Evolutionary conservation across 2,113 vertebrate genomes (phyloP), one percentile per base, ranked within the genome.

Genomic region (Columba livia): DNA sequence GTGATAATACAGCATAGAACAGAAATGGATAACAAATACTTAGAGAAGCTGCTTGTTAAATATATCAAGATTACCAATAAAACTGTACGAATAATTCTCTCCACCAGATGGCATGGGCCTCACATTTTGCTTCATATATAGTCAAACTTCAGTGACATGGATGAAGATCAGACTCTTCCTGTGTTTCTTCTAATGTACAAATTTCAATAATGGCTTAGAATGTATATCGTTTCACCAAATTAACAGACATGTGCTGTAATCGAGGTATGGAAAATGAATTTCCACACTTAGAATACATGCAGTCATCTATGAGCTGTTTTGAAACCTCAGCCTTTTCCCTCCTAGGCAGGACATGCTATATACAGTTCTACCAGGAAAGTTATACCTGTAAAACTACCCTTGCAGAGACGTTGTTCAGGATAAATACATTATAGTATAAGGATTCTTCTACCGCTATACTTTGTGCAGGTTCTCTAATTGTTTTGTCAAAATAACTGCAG

Each of bases 51-150:
- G 44, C 32, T 54, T 57, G n/a, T 60, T 73, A 85, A 79, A 61
- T 34, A 15, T 2, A 87, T 8, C 20, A 50, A 44, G 36, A 70
- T 42, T 79, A 66, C 14, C 26, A 90, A 79, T n/a, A 79, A 83
- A 92, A 38, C 38, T 88, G 94, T 84, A 87, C 57, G 61, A 69
- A 79, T 44, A 72, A 26, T 67, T 85, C 79, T 85, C 88, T 91
- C 97, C 97, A 97, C 91, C 79, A 97, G 97, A 91, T 94, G 97
- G 96, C 92, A 94, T 20, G 79, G 31, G 72, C 26, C 60, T 90
- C 94, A 91, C 89, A 42, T 64, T 90, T 93, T 82, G 69, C 40
- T 84, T 83, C 66, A 70, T 67, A 86, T 61, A 57, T 2, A 70
- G 14, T 44, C 12, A 42, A 62, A 64, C 29, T 50, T 66, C 44